Evolutionary conservation across 2,113 vertebrate species (phyloP).

Genomic region (Paradoxurus hermaphroditus): DNA sequence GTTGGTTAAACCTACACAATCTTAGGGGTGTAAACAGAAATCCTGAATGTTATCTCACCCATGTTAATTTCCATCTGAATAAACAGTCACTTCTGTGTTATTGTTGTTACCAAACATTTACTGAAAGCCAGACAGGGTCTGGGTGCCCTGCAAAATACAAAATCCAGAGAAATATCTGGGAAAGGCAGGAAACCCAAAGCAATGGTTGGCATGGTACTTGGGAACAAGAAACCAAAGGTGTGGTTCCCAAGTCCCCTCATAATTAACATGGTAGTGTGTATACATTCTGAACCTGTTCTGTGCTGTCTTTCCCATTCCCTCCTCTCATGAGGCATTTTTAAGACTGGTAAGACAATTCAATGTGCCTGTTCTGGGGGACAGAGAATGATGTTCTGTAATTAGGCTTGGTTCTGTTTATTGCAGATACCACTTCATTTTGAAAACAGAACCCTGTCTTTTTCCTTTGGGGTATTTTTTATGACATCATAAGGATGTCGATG

Average conservation of each 20-base stretch:
- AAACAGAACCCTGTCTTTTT: constrained; percentile 64
- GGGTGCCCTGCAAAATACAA: constrained; percentile 72
- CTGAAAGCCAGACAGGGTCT: constrained; percentile 66
- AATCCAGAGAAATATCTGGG: constrained; percentile 52
- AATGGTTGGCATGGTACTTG: constrained; percentile 64
- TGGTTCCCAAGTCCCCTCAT: constrained; percentile 48
- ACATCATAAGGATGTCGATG: background rate
- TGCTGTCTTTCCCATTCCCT: background rate
- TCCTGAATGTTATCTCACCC: constrained; percentile 71
- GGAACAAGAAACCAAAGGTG: constrained; percentile 58
- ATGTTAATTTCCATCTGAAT: constrained; percentile 73
- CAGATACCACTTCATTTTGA: constrained; percentile 53
- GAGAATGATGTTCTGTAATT: background rate
- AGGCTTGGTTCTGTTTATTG: constrained; percentile 51
- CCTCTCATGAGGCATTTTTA: background rate
- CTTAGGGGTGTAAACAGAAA: constrained; percentile 58
- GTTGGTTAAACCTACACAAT: constrained; percentile 30
- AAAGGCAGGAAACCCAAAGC: constrained; percentile 72
- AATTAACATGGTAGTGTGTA: constrained; percentile 19
- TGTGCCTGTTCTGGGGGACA: background rate
- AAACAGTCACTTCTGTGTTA: constrained; percentile 77
- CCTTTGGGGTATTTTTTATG: constrained; percentile 58
- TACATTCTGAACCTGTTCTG: background rate
- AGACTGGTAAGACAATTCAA: constrained; percentile 25
- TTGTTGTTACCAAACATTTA: constrained; percentile 64